Evolutionary conservation across 1,140 invertebrate species (phyloP).

Genomic region (Charaxes varanes): DNA sequence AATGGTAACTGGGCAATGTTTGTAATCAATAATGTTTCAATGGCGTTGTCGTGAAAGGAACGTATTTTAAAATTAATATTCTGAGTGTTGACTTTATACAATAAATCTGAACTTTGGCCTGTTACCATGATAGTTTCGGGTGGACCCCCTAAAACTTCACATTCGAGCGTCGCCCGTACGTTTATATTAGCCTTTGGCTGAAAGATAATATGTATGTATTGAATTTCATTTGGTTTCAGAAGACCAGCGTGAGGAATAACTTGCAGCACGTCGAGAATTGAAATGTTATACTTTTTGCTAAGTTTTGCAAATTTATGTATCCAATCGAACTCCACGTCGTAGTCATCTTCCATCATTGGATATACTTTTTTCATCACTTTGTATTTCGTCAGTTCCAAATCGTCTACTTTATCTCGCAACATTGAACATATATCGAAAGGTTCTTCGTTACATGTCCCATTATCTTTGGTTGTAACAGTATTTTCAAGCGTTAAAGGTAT

Average conservation of each 20-base stretch:
- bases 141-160: slow-evolving; percentile 58
- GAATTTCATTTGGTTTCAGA: slow-evolving; percentile 50
- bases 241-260: slow-evolving; percentile 48
- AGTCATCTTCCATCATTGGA: slow-evolving; percentile 42
- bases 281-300: slow-evolving; percentile 20
- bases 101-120: slow-evolving; percentile 57
- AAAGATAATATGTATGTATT: slow-evolving; percentile 56
- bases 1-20: slow-evolving; percentile 50
- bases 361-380: slow-evolving; percentile 37
- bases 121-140: slow-evolving; percentile 43
- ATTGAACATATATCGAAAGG: slow-evolving; percentile 5
- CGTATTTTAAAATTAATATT: slow-evolving; percentile 62
- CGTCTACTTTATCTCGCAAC: slow-evolving; percentile 1
- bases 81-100: slow-evolving; percentile 44
- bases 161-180: slow-evolving; percentile 49
- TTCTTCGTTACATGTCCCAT: slow-evolving; percentile 4
- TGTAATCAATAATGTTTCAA: slow-evolving; percentile 40
- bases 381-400: slow-evolving; percentile 18
- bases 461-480: slow-evolving; percentile 3
- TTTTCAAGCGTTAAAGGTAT: slow-evolving; percentile 12
- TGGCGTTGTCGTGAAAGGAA: slow-evolving; percentile 57
- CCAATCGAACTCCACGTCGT: slow-evolving; percentile 46
- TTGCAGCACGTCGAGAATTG: slow-evolving; percentile 45
- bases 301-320: slow-evolving; percentile 41
- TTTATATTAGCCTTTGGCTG: slow-evolving; percentile 42